Percentiles rank a stretch among this genome's conserved stretches.
These are phyloP conservation scores for Poecilia velifera DNA, from an alignment of 2,797 vertebrate genomes.

Conservation along the genomic window DNA sequence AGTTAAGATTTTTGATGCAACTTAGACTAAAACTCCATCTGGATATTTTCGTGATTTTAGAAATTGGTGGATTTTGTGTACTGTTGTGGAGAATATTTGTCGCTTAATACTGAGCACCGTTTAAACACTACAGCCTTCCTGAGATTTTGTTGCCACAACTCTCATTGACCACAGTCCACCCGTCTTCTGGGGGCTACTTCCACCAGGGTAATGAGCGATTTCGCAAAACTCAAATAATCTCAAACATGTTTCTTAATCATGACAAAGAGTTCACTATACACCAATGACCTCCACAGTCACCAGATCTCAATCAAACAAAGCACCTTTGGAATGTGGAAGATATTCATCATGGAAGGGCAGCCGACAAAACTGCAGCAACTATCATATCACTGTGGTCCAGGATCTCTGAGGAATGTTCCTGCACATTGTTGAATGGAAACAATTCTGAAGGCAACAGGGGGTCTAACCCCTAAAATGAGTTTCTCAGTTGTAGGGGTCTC, in stretches of 20 bases:
- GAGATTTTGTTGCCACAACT: not conserved
- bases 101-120: not conserved
- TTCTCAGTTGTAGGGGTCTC: constrained; percentile 70
- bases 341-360: not conserved
- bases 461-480: constrained; percentile 27
- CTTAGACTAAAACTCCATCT: not conserved
- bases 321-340: not conserved
- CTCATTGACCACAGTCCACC: not conserved
- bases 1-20: not conserved
- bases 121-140: not conserved
- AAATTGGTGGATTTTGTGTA: not conserved
- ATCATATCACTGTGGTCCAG: not conserved
- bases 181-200: constrained; percentile 59
- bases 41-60: not conserved
- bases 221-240: constrained; percentile 14
- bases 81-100: not conserved
- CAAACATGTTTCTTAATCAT: not conserved
- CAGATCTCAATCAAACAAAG: not conserved
- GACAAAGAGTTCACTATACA: not conserved
- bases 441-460: not conserved
- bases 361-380: not conserved
- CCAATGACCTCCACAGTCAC: not conserved
- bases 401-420: not conserved
- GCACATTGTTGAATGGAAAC: not conserved
- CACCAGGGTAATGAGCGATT: constrained; percentile 43